These are phyloP conservation scores for Lycorma delicatula DNA, from an alignment of 1,140 invertebrate species.

Conservation along the genomic window DNA sequence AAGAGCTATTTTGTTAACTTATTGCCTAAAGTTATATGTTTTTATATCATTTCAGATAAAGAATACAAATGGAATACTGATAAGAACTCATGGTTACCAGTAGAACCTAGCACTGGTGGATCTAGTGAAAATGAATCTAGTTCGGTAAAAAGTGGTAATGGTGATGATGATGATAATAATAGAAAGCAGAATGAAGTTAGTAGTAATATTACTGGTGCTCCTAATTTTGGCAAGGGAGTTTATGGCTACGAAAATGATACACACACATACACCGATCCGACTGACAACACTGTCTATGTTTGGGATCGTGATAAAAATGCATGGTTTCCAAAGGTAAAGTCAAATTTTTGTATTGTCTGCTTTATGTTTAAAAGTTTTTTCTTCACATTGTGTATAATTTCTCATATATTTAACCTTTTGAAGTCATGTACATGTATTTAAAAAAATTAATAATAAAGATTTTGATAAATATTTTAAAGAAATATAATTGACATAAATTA, in stretches of 20 bases:
- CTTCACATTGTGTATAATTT: too few species aligned
- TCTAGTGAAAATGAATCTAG: slow-evolving; percentile 35
- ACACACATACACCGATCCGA: slow-evolving; percentile 71
- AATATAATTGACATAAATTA: too few species aligned
- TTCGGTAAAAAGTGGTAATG: slow-evolving; percentile 34
- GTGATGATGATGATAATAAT: slow-evolving; percentile 25
- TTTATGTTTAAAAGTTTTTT: slow-evolving; percentile 16
- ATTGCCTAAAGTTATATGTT: neutral
- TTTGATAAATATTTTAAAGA: too few species aligned
- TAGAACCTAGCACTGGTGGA: slow-evolving; percentile 17
- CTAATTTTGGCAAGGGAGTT: too few species aligned
- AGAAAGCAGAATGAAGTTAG: slow-evolving; percentile 32
- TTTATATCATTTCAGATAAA: slow-evolving; percentile 22
- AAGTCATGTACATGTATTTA: too few species aligned
- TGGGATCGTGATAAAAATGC: slow-evolving; percentile 86
- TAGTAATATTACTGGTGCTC: slow-evolving; percentile 35
- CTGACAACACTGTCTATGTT: slow-evolving; percentile 80
- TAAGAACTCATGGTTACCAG: slow-evolving; percentile 51
- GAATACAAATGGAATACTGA: slow-evolving; percentile 36
- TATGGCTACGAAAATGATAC: slow-evolving; percentile 70
- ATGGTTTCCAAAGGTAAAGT: slow-evolving; percentile 83
- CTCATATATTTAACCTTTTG: too few species aligned
- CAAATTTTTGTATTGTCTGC: slow-evolving; percentile 3
- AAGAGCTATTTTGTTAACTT: neutral
- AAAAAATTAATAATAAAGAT: too few species aligned